A percentile compares a stretch with the other conserved stretches of the same genome.
Conservation (phyloP, 1,140 invertebrate genomes). For the Augochlora pura region DNA sequence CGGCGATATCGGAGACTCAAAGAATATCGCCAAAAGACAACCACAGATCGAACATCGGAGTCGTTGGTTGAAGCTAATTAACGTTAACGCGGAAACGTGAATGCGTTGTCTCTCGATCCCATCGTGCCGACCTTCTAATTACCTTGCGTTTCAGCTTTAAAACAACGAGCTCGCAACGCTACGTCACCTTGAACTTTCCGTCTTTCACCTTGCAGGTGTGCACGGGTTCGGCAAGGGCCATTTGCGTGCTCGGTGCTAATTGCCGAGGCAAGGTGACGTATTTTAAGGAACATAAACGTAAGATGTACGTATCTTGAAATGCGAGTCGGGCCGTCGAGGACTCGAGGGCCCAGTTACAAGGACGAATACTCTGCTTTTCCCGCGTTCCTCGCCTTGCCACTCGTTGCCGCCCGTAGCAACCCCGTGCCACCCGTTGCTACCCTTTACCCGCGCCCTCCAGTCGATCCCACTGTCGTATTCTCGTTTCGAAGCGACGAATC, state of each 20-base stretch:
- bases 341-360: constrained; percentile 16
- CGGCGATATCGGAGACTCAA: too few relatives aligned
- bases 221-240: constrained; percentile 33
- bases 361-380: constrained; percentile 25
- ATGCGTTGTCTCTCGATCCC: not conserved
- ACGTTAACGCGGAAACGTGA: not conserved
- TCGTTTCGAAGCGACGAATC: constrained; percentile 20
- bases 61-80: not conserved
- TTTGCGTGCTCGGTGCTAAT: constrained; percentile 49
- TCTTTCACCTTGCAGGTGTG: not conserved
- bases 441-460: too few relatives aligned
- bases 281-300: constrained; percentile 49
- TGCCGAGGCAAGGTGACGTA: constrained; percentile 48
- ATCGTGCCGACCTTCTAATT: not conserved
- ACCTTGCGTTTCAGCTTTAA: constrained; percentile 5
- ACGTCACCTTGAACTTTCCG: constrained; percentile 38
- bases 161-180: constrained; percentile 1
- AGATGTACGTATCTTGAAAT: constrained; percentile 8
- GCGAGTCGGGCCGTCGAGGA: not conserved
- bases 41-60: not conserved
- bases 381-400: not conserved
- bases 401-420: not conserved
- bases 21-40: too few relatives aligned
- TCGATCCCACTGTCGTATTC: too few relatives aligned
- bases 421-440: not conserved